Base-by-base conservation (phyloP, 2,888 invertebrate genomes). In the Erebia aethiops region DNA sequence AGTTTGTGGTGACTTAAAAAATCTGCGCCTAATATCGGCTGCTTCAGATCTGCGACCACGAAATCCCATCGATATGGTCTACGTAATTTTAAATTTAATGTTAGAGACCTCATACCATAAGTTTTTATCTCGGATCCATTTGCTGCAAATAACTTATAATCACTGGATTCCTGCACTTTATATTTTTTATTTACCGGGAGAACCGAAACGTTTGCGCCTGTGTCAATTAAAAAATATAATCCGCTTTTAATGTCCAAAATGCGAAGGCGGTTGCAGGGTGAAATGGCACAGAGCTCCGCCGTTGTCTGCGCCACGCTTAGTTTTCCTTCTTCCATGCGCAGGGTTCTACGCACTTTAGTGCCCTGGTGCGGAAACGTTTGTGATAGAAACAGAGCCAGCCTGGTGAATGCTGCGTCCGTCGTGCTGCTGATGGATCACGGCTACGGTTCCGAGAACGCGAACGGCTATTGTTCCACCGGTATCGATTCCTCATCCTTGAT, bases 81-180 rank as follows among this genome's bases (percentile, higher is more conserved):
- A 11, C 43, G 43, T 43, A 43, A 43, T 43, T 43, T 43, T 60
- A 62, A n/a, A n/a, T 54, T 16, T 16, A 54, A 18, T n/a, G 18
- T n/a, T 4, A 54, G 18, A n/a, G 54, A 16, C n/a, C n/a, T 54
- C 1, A 41, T 56, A 1, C 76, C 76, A 18, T 69, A 75, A 35
- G 67, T 67, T 26, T 46, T 58, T 14, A 67, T 67, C 49, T 57
- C 49, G 21, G 74, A 76, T 10, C 71, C 71, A 52, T 80, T 82
- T 10, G 79, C 78, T 1, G 79, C 78, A 61, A 72, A 76, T 1
- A 80, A 69, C 70, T 74, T 74, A 64, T 74, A 74, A 21, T 71
- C 35, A 11, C 11, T n/a, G n/a, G 57, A 67, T 43, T 69, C 35
- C 18, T 13, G 9, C n/a, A n/a, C 16, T 35, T 5, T 11, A 35